These are phyloP conservation scores for Oreochromis niloticus DNA, from an alignment of 2,113 vertebrate species.

Conservation along the genomic window DNA sequence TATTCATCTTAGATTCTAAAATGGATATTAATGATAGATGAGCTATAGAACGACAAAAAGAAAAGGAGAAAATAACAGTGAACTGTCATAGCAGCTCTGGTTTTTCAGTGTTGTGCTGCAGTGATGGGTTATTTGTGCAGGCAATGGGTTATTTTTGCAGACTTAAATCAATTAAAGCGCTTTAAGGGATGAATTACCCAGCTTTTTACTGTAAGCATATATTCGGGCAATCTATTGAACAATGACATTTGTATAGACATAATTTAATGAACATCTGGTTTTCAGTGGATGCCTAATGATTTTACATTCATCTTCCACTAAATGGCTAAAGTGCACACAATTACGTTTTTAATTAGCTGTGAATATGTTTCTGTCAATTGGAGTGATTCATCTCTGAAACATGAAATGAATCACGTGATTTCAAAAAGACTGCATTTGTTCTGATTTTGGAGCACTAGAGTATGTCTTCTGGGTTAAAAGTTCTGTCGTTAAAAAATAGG, in stretches of 20 bases:
- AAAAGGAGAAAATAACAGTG: constrained; percentile 29
- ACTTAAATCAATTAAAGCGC: constrained; percentile 54
- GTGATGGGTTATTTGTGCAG: constrained; percentile 40
- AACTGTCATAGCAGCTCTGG: not conserved
- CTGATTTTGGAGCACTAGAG: constrained; percentile 34
- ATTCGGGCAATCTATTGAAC: constrained; percentile 66
- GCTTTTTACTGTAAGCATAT: constrained; percentile 60
- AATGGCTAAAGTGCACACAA: constrained; percentile 77
- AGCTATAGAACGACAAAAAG: constrained; percentile 18
- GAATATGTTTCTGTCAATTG: constrained; percentile 75
- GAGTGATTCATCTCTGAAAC: constrained; percentile 66
- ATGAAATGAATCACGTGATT: constrained; percentile 48
- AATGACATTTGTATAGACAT: constrained; percentile 69
- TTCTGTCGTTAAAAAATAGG: constrained; percentile 19
- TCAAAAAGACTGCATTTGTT: constrained; percentile 29
- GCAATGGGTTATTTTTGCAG: constrained; percentile 42
- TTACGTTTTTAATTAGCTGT: constrained; percentile 79
- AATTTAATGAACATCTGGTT: constrained; percentile 78
- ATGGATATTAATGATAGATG: constrained; percentile 51
- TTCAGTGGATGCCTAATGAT: constrained; percentile 74
- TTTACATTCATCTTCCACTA: constrained; percentile 75
- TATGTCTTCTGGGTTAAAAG: constrained; percentile 1
- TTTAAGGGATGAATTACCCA: constrained; percentile 60
- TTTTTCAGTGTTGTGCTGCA: constrained; percentile 25
- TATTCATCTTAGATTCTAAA: constrained; percentile 44